Conservation (phyloP, 1,140 invertebrate species). For the Carcinoscorpius rotundicauda region DNA sequence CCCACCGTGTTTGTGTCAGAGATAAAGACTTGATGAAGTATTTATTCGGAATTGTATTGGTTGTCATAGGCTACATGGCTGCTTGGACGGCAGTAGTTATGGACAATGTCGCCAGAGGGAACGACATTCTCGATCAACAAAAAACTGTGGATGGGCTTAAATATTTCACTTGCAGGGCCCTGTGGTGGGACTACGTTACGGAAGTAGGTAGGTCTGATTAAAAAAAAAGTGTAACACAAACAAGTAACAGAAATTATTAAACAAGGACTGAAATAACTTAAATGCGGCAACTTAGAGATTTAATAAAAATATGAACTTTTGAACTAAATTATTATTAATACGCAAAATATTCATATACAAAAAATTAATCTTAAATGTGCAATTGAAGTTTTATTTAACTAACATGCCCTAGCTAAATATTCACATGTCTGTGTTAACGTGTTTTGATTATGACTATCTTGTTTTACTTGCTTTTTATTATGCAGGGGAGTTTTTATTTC, state of each 20-base stretch:
- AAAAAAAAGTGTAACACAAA: too few species aligned
- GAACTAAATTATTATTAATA: too few species aligned
- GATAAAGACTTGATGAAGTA: constrained; percentile 76
- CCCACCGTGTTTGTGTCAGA: constrained; percentile 70
- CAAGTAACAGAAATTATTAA: too few species aligned
- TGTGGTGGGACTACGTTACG: constrained; percentile 81
- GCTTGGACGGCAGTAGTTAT: constrained; percentile 59
- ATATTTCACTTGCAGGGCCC: constrained; percentile 54
- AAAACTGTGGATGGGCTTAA: constrained; percentile 37
- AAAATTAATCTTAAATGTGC: too few species aligned
- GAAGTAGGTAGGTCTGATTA: constrained; percentile 44
- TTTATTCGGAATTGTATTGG: constrained; percentile 55
- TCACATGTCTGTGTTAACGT: too few species aligned
- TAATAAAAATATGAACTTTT: too few species aligned
- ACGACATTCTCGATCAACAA: constrained; percentile 35
- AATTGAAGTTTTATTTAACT: too few species aligned
- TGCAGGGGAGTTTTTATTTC: constrained; percentile 61
- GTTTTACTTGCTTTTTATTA: constrained; percentile 18
- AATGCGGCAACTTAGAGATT: too few species aligned
- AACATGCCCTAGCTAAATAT: too few species aligned
- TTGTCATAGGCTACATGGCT: constrained; percentile 67
- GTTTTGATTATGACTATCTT: too few species aligned
- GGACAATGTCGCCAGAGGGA: constrained; percentile 28
- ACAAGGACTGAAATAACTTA: too few species aligned
- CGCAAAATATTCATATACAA: too few species aligned